Evolutionary conservation across 2,113 vertebrate genomes (phyloP), one percentile per base, ranked within the genome.

Genomic region (Tragelaphus buxtoni): DNA sequence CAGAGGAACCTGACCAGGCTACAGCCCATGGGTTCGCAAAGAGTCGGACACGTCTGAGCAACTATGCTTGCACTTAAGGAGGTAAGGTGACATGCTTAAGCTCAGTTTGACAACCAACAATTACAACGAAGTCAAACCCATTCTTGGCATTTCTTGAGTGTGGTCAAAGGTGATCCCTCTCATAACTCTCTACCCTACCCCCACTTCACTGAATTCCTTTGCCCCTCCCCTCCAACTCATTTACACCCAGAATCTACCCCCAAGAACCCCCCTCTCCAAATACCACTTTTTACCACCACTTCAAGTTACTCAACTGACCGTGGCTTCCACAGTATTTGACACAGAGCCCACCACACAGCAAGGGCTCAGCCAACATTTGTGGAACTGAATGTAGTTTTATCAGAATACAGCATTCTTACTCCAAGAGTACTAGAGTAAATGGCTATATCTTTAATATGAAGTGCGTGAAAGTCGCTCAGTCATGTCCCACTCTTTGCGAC

Each of bases 401-500:
- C 79, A 83, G 61, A 72, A 55, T 28, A 69, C 18, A 80, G 16
- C 45, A 18, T 45, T 35, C 35, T 69, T 72, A n/a, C 28, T 12
- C 22, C 13, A 56, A 56, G 69, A 65, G 1, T 65, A 5, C 24
- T 55, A 53, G n/a, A 53, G 3, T 16, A 58, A 58, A 89, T n/a
- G 39, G 8, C 5, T 60, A 51, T 20, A 61, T 49, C 88, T 60
- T 76, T 55, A 72, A 22, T 39, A 69, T 39, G 65, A 22, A 69
- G 65, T 22, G n/a, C 39, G n/a, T 69, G 65, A 69, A 69, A 74
- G 5, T 74, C 3, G 0, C 22, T 74, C 20, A 74, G 69, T 74
- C 0, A 0, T 74, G 39, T 42, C 69, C 20, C 20, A 26, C 39
- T 74, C 69, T 42, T 42, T 42, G 39, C 0, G 0, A 74, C 11